These are phyloP conservation scores for Merops nubicus DNA, from an alignment of 2,113 vertebrate species.

Conservation along the genomic window DNA sequence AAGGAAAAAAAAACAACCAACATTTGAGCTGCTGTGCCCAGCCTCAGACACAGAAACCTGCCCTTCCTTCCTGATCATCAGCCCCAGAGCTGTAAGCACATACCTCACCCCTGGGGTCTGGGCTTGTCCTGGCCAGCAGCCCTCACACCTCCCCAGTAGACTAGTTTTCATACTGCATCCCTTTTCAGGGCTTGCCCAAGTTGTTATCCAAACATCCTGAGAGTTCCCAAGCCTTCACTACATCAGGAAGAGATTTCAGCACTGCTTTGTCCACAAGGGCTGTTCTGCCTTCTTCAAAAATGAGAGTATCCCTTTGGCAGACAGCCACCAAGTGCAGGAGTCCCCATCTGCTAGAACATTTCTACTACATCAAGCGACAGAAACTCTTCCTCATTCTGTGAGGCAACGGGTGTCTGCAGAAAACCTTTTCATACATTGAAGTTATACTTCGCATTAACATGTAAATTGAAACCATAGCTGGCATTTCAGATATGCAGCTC, in stretches of 20 bases:
- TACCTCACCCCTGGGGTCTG: background rate
- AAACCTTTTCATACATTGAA: background rate
- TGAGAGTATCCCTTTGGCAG: background rate
- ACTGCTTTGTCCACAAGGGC: background rate
- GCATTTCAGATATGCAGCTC: background rate
- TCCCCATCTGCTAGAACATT: background rate
- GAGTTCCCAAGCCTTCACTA: background rate
- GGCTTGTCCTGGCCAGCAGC: background rate
- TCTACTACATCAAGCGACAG: background rate
- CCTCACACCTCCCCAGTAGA: accelerated
- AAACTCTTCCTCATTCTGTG: background rate
- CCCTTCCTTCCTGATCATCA: background rate
- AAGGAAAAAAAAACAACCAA: background rate
- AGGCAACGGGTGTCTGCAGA: background rate
- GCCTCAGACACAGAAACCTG: background rate
- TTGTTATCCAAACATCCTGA: background rate
- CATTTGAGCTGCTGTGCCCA: background rate
- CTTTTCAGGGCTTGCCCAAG: background rate
- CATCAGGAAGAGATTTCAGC: background rate
- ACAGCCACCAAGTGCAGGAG: background rate
- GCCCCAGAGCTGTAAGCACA: background rate
- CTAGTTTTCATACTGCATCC: accelerated
- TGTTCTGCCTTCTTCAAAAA: background rate
- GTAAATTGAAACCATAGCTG: background rate
- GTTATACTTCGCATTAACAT: background rate